These are phyloP conservation scores for Cryptocephalus moraei DNA, from an alignment of 2,888 invertebrate genomes.

Conservation along the genomic window DNA sequence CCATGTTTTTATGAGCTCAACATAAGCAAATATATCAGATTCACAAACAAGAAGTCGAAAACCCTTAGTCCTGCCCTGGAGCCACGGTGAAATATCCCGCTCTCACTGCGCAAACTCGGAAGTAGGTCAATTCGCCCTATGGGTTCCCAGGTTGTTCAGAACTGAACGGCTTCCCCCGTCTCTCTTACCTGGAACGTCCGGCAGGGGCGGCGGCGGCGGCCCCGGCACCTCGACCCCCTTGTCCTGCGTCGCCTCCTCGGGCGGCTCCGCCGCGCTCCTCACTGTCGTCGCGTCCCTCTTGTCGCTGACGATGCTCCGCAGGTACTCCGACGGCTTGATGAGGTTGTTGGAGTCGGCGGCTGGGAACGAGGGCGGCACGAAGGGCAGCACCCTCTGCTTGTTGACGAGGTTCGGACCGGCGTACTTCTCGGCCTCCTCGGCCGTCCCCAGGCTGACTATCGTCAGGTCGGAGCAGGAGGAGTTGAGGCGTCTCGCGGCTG, in stretches of 20 bases:
- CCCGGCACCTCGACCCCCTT: constrained; percentile 22
- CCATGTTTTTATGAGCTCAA: too few species aligned
- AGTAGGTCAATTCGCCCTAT: too few species aligned
- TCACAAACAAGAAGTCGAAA: too few species aligned
- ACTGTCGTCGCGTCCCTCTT: constrained; percentile 41
- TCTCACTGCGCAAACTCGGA: too few species aligned
- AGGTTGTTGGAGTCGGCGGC: constrained; percentile 64
- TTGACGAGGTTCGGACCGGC: constrained; percentile 58
- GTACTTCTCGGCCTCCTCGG: constrained; percentile 30
- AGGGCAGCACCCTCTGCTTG: constrained; percentile 77
- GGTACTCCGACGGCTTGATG: constrained; percentile 87
- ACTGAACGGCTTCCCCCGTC: too few species aligned
- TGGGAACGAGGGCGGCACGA: constrained; percentile 86
- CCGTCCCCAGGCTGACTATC: constrained; percentile 38
- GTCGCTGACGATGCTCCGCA: constrained; percentile 69
- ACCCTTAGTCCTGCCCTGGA: too few species aligned
- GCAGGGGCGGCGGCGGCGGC: constrained; percentile 43
- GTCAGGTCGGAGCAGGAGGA: constrained; percentile 38
- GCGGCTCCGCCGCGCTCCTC: constrained; percentile 34
- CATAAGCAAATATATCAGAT: too few species aligned
- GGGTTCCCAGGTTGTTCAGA: too few species aligned
- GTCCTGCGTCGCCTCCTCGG: constrained; percentile 19
- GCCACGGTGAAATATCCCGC: too few species aligned
- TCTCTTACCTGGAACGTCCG: constrained; percentile 21
- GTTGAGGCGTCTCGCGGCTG: constrained; percentile 36